Evolutionary conservation across 1,140 invertebrate species (phyloP), one percentile per base, ranked within the genome.

Genomic region (Drosophila kurseongensis): DNA sequence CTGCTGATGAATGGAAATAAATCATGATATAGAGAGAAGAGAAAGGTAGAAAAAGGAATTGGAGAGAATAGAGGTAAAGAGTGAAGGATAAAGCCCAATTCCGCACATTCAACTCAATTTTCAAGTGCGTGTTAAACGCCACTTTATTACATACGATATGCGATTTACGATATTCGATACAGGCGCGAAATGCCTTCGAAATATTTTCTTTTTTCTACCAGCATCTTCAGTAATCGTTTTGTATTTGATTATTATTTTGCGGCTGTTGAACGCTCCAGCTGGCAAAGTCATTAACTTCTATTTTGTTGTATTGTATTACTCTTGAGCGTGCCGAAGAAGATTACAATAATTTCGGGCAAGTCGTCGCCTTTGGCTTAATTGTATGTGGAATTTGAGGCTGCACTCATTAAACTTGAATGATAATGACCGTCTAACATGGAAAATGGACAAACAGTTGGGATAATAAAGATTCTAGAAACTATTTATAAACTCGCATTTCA

Each of bases 61-160:
- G 44, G 0, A 50, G 40, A 66, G 16, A 23, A 29, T 8, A 32
- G 40, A 13, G 16, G 9, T 18, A 29, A n/a, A 10, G 51, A 57
- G 41, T 13, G n/a, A 29, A 36, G 35, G 10, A 35, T 40, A 35
- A 13, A 40, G 12, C 35, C 61, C 67, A 40, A 51, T 44, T 6
- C 62, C 62, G 82, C 69, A 77, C 81, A 84, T 86, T 81, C 83
- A 88, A 89, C 73, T 88, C 71, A 57, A 38, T 45, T 55, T 66
- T 66, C 58, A 81, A 81, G 66, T 89, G 84, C 80, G 80, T 89
- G 84, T 84, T 89, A 78, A 89, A 67, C 84, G 84, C 80, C 82
- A 83, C 84, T 86, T 75, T 88, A 76, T 45, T 47, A 40, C 66
- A 45, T 18, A 47, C 65, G 38, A 50, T 73, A 59, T 63, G 41